phyloP scores from a whole-genome alignment of 2,888 invertebrate genomes.

The Acanthococcus lagerstroemiae region DNA sequence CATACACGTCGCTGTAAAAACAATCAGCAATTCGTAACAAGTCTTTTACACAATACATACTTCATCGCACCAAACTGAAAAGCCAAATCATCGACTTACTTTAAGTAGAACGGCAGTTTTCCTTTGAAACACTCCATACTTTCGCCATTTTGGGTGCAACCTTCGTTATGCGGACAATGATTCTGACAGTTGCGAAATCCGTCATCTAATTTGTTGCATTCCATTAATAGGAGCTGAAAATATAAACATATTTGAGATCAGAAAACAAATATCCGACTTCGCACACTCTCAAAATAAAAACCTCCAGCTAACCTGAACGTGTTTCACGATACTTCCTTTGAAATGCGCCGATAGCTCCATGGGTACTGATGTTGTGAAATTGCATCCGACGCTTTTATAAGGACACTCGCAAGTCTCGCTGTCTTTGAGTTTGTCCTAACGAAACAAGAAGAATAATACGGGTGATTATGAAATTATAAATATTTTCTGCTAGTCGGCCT shows the following conservation, averaged over 20 bases:
- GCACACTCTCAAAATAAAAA: no score
- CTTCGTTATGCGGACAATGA: conserved; percentile 16
- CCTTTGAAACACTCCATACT: neutral
- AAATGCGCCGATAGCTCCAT: conserved; percentile 2
- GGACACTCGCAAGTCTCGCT: conserved; percentile 8
- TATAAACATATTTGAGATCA: neutral
- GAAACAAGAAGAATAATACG: neutral
- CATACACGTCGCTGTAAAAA: conserved; percentile 21
- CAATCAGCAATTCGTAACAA: neutral
- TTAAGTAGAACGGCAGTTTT: conserved; percentile 20
- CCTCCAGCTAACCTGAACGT: conserved; percentile 19
- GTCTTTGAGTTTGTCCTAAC: neutral
- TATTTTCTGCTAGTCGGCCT: no score
- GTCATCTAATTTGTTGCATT: neutral
- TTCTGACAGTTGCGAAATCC: conserved; percentile 11
- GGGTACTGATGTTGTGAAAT: conserved; percentile 11
- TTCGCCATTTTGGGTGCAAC: conserved; percentile 10
- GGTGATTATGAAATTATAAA: no score
- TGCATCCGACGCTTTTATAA: conserved; percentile 15
- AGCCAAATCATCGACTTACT: neutral
- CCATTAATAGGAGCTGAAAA: conserved; percentile 9
- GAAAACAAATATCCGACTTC: no score
- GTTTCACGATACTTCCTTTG: conserved; percentile 13
- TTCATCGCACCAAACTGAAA: neutral
- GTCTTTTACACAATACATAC: no score